These are phyloP conservation scores for Drosophila orosa DNA, from an alignment of 1,140 invertebrate genomes.

Conservation along the genomic window DNA sequence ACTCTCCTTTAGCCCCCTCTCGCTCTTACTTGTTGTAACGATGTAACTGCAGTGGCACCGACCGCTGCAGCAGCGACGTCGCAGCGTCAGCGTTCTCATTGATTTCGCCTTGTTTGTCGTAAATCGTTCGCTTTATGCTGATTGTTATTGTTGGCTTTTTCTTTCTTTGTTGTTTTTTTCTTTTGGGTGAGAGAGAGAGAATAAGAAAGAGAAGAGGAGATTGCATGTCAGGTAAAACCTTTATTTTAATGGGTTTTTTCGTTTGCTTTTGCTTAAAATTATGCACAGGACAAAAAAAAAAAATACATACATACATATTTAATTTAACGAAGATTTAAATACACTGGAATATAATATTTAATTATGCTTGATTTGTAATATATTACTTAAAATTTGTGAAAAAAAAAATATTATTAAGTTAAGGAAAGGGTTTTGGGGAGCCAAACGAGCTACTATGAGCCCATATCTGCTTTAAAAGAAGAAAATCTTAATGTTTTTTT, in stretches of 20 bases:
- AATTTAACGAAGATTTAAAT: conserved; percentile 10
- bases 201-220: conserved; percentile 3
- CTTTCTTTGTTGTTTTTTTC: conserved; percentile 5
- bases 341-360: conserved; percentile 2
- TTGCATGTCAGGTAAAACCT: conserved; percentile 33
- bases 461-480: background rate
- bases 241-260: conserved; percentile 46
- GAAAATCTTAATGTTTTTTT: background rate
- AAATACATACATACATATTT: conserved; percentile 4
- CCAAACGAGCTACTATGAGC: background rate
- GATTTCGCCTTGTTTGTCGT: conserved; percentile 51
- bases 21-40: background rate
- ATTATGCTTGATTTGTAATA: background rate
- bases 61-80: conserved; percentile 24
- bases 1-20: background rate
- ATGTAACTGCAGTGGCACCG: conserved; percentile 37
- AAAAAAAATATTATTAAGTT: background rate
- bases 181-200: background rate
- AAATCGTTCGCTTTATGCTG: conserved; percentile 39
- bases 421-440: background rate
- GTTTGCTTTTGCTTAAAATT: conserved; percentile 13
- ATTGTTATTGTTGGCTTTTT: conserved; percentile 38
- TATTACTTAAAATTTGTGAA: background rate
- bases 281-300: conserved; percentile 19
- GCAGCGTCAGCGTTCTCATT: conserved; percentile 35